Base-by-base conservation (phyloP, 2,888 invertebrate species). In the Bombylius discolor region DNA sequence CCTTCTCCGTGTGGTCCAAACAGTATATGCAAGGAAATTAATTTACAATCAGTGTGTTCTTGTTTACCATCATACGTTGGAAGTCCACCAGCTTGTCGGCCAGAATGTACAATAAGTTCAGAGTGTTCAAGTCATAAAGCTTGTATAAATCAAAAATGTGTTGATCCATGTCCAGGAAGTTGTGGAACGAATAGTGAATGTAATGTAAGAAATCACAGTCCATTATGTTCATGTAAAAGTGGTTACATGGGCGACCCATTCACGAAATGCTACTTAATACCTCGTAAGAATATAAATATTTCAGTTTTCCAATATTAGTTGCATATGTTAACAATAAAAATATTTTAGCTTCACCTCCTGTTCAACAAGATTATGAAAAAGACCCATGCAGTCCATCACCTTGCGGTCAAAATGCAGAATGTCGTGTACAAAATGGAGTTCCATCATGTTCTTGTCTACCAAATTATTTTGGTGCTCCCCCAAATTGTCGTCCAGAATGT, bases 1-100 rank as follows among this genome's bases (percentile, higher is more conserved):
- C 80, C 82, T 51, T 81, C 84, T 51, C 86, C 85, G 0, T 87
- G 87, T 66, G 87, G 87, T 4, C 83, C 86, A n/a, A 85, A 87
- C 66, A 86, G 87, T 66, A 85, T 85, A 70, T 89, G 89, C 66
- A 80, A 81, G 63, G 77, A 79, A 57, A 68, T 81, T 1, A 85
- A 85, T 63, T 80, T 79, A 46, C 78, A 84, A 75, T 81, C 82
- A 7, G 81, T 82, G 1, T 88, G 87, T 65, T 78, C 81, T 55
- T 87, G 87, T 65, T 76, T 81, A 45, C 77, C 79, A 51, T 81
- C 80, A 42, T 83, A 79, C 65, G 78, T 81, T 47, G 87, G 87
- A 51, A 81, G 81, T 72, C 84, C 86, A 5, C 89, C 89, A 1
- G 80, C 82, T 13, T 89, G 89, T 67, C 78, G 81, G 59, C 83